phyloP scores from a whole-genome alignment of 2,797 vertebrate genomes.

The Lophotriccus pileatus region DNA sequence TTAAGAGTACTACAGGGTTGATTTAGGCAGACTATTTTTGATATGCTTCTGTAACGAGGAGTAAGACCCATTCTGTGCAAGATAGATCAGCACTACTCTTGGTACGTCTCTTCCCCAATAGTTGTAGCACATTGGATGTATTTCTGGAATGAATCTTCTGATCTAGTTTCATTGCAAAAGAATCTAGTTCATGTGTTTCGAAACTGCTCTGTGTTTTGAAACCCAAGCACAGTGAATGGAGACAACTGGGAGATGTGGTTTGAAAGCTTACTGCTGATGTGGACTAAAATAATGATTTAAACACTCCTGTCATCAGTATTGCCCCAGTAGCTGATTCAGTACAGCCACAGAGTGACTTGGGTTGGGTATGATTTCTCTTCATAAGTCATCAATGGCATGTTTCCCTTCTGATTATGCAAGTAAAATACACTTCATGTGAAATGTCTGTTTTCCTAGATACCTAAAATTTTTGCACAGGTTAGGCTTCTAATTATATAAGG shows the following conservation, averaged over 20 bases:
- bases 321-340: not conserved
- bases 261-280: not conserved
- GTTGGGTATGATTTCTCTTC: not conserved
- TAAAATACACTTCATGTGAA: not conserved
- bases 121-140: not conserved
- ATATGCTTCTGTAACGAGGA: not conserved
- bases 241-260: not conserved
- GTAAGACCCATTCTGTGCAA: not conserved
- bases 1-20: not conserved
- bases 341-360: not conserved
- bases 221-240: not conserved
- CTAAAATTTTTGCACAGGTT: not conserved
- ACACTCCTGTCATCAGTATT: not conserved
- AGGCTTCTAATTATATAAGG: not conserved
- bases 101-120: not conserved
- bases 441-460: not conserved
- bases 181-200: not conserved
- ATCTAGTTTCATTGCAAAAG: not conserved
- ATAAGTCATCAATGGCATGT: not conserved
- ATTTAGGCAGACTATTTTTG: not conserved
- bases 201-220: not conserved
- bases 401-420: not conserved
- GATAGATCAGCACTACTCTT: not conserved
- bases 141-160: not conserved
- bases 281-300: not conserved